Evolutionary conservation across 2,113 vertebrate genomes (phyloP).

Genomic region (Cavia porcellus): DNA sequence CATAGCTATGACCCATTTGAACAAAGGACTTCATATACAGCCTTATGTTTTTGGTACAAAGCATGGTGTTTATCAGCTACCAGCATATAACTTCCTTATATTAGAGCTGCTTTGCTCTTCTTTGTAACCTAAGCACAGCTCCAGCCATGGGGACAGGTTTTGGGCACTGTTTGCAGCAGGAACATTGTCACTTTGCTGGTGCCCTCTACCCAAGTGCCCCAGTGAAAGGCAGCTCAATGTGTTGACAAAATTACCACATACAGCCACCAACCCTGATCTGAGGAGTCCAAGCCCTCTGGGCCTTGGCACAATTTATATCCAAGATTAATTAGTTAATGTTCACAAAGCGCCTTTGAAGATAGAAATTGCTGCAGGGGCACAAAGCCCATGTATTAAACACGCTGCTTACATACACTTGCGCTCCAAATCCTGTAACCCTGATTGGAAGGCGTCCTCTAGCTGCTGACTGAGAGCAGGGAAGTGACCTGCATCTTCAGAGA

Average conservation of each 20-base stretch:
- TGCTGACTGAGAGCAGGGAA: not conserved
- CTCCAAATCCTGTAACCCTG: not conserved
- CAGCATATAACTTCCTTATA: not conserved
- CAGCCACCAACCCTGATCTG: not conserved
- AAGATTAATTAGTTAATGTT: conserved; percentile 75
- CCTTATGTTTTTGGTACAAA: not conserved
- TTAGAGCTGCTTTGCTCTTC: not conserved
- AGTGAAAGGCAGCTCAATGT: not conserved
- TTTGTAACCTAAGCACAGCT: not conserved
- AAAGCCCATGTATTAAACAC: not conserved
- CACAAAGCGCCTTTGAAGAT: conserved; percentile 69
- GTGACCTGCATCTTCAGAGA: not conserved
- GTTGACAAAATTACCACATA: not conserved
- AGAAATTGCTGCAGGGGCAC: not conserved
- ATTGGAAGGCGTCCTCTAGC: not conserved
- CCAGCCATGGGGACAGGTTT: fast-evolving
- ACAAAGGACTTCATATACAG: not conserved
- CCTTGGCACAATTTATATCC: conserved; percentile 60
- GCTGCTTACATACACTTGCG: not conserved
- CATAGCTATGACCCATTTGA: not conserved
- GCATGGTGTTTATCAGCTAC: fast-evolving
- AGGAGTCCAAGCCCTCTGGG: conserved; percentile 57
- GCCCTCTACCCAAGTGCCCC: fast-evolving
- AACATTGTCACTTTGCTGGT: too few relatives aligned
- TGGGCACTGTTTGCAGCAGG: fast-evolving